Conservation (phyloP, 1,140 invertebrate species). For the Euwallacea similis region DNA sequence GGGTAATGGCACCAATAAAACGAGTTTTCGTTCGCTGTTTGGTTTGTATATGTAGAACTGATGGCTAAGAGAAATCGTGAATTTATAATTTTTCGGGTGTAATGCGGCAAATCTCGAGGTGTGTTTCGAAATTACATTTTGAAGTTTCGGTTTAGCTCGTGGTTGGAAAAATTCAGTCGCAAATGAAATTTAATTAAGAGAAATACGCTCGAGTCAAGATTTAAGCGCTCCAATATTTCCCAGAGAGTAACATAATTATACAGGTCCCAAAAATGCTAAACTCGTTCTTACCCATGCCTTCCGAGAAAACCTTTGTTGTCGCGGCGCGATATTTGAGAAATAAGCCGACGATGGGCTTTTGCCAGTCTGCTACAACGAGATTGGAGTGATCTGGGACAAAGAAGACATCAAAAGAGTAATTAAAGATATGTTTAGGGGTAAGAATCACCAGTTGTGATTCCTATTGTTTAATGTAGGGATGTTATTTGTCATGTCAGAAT, state of each 20-base stretch:
- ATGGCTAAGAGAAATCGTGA: too few species aligned
- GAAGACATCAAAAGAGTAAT: neutral
- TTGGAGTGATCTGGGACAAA: neutral
- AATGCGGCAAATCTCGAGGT: too few species aligned
- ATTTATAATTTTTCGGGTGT: too few species aligned
- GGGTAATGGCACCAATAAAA: too few species aligned
- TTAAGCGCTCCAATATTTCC: slow-evolving; percentile 16
- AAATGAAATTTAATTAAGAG: slow-evolving; percentile 6
- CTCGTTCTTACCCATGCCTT: slow-evolving; percentile 6
- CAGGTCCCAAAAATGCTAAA: slow-evolving; percentile 12
- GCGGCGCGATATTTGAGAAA: slow-evolving; percentile 6
- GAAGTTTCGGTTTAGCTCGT: too few species aligned
- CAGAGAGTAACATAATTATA: slow-evolving; percentile 14
- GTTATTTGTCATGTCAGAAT: too few species aligned
- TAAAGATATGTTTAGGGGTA: too few species aligned
- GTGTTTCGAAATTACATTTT: too few species aligned
- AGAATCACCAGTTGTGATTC: too few species aligned
- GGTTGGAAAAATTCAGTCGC: too few species aligned
- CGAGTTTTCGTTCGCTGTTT: neutral
- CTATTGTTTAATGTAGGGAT: too few species aligned
- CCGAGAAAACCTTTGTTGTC: slow-evolving; percentile 11
- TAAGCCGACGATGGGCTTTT: slow-evolving; percentile 7
- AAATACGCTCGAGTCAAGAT: slow-evolving; percentile 5
- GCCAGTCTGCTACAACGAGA: slow-evolving; percentile 1
- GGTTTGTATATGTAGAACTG: neutral